These are phyloP conservation scores for Notocelia uddmanniana DNA, from an alignment of 2,888 invertebrate genomes.

Conservation along the genomic window DNA sequence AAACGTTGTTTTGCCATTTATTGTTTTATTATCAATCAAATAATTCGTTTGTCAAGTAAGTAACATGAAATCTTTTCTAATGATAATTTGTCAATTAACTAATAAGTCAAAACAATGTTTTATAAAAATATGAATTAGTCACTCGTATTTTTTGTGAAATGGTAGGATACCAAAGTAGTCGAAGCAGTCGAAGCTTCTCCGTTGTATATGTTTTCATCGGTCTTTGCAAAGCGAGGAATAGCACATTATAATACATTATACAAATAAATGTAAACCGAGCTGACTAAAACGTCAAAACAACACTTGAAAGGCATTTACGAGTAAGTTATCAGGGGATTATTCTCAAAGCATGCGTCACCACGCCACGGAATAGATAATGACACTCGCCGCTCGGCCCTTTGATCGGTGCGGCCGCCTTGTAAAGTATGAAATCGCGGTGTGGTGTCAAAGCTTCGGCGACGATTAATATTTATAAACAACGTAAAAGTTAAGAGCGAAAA, in stretches of 20 bases:
- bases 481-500: background rate
- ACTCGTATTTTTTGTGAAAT: no score
- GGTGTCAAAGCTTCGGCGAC: conserved; percentile 4
- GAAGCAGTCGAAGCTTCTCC: no score
- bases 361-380: conserved; percentile 17
- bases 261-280: background rate
- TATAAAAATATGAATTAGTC: no score
- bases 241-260: background rate
- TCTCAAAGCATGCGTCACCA: conserved; percentile 15
- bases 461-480: background rate
- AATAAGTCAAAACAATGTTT: no score
- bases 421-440: background rate
- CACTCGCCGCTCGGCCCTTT: background rate
- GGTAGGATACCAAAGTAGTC: no score
- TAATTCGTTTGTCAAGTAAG: no score
- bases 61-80: no score
- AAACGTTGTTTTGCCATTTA: no score
- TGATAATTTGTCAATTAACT: no score
- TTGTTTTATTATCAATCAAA: no score
- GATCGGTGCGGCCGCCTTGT: background rate
- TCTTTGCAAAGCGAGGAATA: no score
- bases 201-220: no score
- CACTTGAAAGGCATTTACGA: conserved; percentile 17
- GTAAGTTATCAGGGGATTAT: conserved; percentile 25
- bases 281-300: background rate